A percentile compares a stretch with the other conserved stretches of the same genome.
These are phyloP conservation scores for Halcyon leucocephala DNA, from an alignment of 2,797 vertebrate species.

Conservation along the genomic window DNA sequence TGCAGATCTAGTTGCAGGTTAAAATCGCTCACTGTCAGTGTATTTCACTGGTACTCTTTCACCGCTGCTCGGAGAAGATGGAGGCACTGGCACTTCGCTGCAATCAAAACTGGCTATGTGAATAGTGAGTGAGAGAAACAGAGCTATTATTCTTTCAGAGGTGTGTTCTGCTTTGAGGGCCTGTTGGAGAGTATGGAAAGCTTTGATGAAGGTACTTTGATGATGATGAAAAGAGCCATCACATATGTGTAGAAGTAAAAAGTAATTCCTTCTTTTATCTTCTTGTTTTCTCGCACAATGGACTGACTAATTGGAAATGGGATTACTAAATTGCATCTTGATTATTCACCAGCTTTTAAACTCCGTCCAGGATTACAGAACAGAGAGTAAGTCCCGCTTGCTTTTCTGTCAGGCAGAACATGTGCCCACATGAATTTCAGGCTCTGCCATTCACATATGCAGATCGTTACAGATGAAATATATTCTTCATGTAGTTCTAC, in stretches of 20 bases:
- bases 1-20: neutral
- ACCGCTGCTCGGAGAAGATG: neutral
- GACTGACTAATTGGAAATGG: neutral
- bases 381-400: neutral
- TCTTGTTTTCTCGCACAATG: neutral
- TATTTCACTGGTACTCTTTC: neutral
- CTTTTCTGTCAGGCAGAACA: neutral
- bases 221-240: neutral
- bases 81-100: neutral
- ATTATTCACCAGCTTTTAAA: constrained; percentile 25
- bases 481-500: constrained; percentile 14
- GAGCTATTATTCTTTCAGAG: neutral
- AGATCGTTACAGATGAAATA: neutral
- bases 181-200: neutral
- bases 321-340: neutral
- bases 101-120: neutral
- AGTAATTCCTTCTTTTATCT: constrained; percentile 7
- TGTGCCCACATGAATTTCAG: neutral
- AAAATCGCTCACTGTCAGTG: neutral
- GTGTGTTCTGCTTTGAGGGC: neutral
- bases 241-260: neutral
- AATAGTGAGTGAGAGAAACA: neutral
- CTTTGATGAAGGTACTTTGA: constrained; percentile 5
- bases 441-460: constrained; percentile 24
- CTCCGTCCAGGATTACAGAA: neutral